These are phyloP conservation scores for Microctonus brassicae DNA, from an alignment of 2,888 invertebrate genomes.

Conservation along the genomic window DNA sequence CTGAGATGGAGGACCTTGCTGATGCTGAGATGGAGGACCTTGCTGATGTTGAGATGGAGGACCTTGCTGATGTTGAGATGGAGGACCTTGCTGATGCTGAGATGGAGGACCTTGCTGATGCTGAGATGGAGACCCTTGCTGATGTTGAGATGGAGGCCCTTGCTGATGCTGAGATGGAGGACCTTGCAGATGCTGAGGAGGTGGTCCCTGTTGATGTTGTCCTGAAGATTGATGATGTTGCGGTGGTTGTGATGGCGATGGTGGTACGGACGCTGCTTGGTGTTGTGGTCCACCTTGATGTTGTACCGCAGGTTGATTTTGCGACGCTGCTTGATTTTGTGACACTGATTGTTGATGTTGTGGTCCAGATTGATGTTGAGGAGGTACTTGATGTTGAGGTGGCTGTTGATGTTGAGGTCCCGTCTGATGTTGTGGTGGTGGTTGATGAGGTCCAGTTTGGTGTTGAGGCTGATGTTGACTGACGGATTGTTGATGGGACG, in stretches of 20 bases:
- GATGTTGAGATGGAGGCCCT: slow-evolving; percentile 40
- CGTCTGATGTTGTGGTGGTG: slow-evolving; percentile 46
- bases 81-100: slow-evolving; percentile 45
- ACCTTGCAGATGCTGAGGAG: slow-evolving; percentile 28
- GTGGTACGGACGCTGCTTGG: too few species aligned
- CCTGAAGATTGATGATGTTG: slow-evolving; percentile 17
- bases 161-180: slow-evolving; percentile 43
- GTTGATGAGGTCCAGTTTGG: slow-evolving; percentile 56
- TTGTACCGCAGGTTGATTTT: slow-evolving; percentile 30
- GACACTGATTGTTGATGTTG: slow-evolving; percentile 43
- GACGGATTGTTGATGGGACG: slow-evolving; percentile 33
- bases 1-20: slow-evolving; percentile 38
- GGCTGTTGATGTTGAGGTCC: slow-evolving; percentile 25
- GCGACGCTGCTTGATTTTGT: slow-evolving; percentile 42
- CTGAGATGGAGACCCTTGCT: slow-evolving; percentile 20
- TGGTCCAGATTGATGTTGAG: slow-evolving; percentile 41
- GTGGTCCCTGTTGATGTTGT: slow-evolving; percentile 13
- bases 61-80: slow-evolving; percentile 35
- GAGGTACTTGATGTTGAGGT: slow-evolving; percentile 54
- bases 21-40: slow-evolving; percentile 35
- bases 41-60: background rate
- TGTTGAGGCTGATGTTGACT: slow-evolving; percentile 41
- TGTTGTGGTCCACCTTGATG: slow-evolving; percentile 14
- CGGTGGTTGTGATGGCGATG: background rate
- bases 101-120: slow-evolving; percentile 33